Evolutionary conservation across 2,113 vertebrate species (phyloP).

Genomic region (Ursus arctos): DNA sequence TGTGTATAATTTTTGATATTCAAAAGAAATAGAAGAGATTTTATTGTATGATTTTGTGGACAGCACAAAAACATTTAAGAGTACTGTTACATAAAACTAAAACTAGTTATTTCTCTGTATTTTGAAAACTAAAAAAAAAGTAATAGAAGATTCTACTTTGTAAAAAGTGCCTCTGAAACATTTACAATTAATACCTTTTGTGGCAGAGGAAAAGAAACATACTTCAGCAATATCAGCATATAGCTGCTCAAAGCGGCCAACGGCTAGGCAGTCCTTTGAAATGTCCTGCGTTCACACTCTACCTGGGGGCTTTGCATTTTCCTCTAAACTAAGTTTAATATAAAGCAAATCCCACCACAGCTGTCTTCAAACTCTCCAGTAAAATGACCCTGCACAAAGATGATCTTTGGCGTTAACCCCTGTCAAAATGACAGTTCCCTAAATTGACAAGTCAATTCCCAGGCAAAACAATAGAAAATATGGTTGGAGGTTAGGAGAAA

Average conservation of each 20-base stretch:
- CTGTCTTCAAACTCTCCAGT: neutral
- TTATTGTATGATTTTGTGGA: neutral
- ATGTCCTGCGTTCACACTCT: neutral
- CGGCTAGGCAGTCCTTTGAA: neutral
- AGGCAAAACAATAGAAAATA: neutral
- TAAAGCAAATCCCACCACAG: neutral
- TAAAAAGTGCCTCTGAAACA: neutral
- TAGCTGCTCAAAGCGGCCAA: neutral
- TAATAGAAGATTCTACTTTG: neutral
- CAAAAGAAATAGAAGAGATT: neutral
- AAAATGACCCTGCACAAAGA: neutral
- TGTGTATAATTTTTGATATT: neutral
- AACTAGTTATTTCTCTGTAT: neutral
- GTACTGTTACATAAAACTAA: neutral
- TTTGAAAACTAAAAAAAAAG: neutral
- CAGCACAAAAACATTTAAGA: neutral
- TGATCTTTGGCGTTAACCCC: neutral
- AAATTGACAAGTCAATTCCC: constrained; percentile 2
- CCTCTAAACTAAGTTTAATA: neutral
- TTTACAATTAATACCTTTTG: neutral
- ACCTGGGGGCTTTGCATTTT: neutral
- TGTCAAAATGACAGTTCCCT: constrained; percentile 16
- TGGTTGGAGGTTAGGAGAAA: neutral
- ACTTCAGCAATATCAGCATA: neutral
- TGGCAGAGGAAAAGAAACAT: neutral